Conservation (phyloP, 1,140 invertebrate genomes). For the Hydropsyche tenuis region DNA sequence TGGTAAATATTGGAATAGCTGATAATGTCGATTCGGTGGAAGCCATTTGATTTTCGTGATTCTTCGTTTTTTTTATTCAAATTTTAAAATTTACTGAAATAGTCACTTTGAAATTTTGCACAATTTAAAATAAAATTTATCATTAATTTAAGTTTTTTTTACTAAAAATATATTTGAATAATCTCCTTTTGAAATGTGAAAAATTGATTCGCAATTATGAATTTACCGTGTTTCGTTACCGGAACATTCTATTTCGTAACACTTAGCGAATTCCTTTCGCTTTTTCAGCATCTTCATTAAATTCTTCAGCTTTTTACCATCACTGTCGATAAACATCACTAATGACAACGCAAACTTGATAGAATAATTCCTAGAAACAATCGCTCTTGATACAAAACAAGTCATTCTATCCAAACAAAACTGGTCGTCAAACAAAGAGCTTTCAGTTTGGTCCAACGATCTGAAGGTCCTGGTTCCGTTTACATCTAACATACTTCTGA, state of each 20-base stretch:
- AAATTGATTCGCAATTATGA: background rate
- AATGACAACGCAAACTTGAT: conserved; percentile 35
- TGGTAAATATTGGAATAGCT: too few species aligned
- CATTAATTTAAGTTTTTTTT: too few species aligned
- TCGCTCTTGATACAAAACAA: conserved; percentile 38
- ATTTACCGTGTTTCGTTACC: background rate
- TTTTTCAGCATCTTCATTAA: conserved; percentile 39
- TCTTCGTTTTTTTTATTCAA: too few species aligned
- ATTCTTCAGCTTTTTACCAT: background rate
- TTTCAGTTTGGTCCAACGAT: conserved; percentile 3
- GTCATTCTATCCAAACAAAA: conserved; percentile 26
- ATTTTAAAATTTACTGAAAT: too few species aligned
- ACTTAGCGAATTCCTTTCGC: conserved; percentile 38
- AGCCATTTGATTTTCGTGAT: too few species aligned
- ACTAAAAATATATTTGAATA: too few species aligned
- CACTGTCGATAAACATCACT: conserved; percentile 26
- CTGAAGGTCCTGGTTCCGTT: conserved; percentile 35
- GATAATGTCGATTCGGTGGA: too few species aligned
- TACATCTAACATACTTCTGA: background rate
- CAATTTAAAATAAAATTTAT: too few species aligned
- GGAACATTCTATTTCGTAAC: conserved; percentile 35
- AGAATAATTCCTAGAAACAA: conserved; percentile 31
- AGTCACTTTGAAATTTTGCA: too few species aligned
- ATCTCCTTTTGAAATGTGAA: too few species aligned
- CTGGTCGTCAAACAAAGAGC: conserved; percentile 13